Base-by-base conservation (phyloP, 1,140 invertebrate species). In the Carposina sasakii region DNA sequence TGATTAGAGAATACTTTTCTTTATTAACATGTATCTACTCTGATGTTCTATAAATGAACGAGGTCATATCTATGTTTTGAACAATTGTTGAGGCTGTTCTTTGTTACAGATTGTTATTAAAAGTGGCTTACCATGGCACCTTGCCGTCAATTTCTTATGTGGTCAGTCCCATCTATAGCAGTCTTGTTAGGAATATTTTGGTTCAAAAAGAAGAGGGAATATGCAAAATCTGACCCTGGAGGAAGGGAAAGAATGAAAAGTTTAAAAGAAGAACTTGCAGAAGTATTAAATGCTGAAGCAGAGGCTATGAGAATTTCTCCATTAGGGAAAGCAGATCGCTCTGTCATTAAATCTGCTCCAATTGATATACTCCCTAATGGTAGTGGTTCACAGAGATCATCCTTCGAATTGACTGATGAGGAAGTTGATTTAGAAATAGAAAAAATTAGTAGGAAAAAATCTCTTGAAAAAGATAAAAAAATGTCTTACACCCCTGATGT, bases 151-250 rank as follows among this genome's bases (percentile, higher is more conserved):
- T 67, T 90, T 58, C 76, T 89, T 73, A 86, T 87, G 72, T 88
- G 86, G 86, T 88, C 86, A 53, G 81, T 89, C 36, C 87, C 88
- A 63, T 87, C 88, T 52, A 82, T 89, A 74, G 87, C 87, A 54
- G 82, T 89, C 54, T 75, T 90, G 54, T 78, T 89, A 63, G 88
- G 88, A 58, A 88, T 89, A 69, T 88, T 89, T 64, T 90, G 88
- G 89, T 90, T 88, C 86, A 88, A 85, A 82, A 87, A 86, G 81
- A 88, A 87, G 78, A 86, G 86, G 74, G 81, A 81, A 57, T 82
- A 76, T 67, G 76, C 81, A 59, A 85, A 84, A 74, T 83, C 81
- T 85, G 85, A 86, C 83, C 83, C 85, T 49, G 83, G 85, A 55
- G 82, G 83, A 81, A 85, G 81, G 75, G 79, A 84, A 77, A 84